Percentiles rank a stretch among this genome's conserved stretches.
phyloP scores from a whole-genome alignment of 2,113 vertebrate species.

The Gnathonemus echidnorhynchus region DNA sequence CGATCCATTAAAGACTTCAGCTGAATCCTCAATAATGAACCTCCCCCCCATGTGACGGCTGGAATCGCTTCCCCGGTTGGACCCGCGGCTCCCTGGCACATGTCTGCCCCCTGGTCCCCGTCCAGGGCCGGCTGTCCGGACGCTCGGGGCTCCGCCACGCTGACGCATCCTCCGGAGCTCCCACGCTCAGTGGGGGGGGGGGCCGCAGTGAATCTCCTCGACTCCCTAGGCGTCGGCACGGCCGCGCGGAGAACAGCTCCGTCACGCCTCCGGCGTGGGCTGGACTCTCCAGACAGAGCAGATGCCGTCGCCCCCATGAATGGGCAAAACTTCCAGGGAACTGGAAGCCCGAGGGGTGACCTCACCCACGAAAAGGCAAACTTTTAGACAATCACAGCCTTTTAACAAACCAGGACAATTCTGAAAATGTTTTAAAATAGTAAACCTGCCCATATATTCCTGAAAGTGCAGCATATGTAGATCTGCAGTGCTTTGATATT shows the following conservation, averaged over 20 bases:
- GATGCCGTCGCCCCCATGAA: neutral
- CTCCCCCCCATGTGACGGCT: neutral
- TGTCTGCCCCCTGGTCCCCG: neutral
- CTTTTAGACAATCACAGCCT: neutral
- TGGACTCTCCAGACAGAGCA: neutral
- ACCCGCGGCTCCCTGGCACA: neutral
- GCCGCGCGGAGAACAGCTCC: neutral
- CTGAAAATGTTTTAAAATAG: neutral
- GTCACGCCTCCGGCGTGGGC: neutral
- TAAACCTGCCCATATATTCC: neutral
- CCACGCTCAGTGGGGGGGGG: constrained; percentile 37
- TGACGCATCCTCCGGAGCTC: neutral
- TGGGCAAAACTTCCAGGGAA: neutral
- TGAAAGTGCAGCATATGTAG: neutral
- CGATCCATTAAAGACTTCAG: neutral
- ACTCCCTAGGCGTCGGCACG: constrained; percentile 45
- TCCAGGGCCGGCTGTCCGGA: neutral
- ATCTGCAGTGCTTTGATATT: neutral
- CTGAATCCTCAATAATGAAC: neutral
- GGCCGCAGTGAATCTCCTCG: constrained; percentile 46
- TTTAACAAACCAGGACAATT: neutral
- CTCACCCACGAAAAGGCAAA: neutral
- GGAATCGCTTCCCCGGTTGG: neutral
- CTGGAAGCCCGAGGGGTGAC: neutral
- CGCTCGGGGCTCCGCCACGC: neutral